Percentiles rank a stretch among this genome's conserved stretches.
Conservation (phyloP, 2,888 invertebrate genomes). For the Monochamus alternatus region DNA sequence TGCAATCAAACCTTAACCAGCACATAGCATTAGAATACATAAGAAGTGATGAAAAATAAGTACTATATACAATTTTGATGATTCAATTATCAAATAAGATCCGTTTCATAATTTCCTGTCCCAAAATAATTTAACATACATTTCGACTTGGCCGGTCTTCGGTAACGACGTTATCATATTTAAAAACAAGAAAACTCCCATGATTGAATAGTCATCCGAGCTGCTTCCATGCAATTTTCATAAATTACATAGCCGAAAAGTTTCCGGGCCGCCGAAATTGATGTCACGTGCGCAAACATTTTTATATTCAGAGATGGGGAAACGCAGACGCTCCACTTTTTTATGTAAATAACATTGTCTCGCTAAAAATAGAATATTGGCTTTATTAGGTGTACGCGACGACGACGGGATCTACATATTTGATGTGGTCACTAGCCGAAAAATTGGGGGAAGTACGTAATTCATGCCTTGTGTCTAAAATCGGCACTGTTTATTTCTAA, state of each 20-base stretch:
- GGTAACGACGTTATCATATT: neutral
- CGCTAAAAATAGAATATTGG: conserved; percentile 24
- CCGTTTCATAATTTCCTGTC: too few relatives aligned
- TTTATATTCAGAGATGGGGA: conserved; percentile 24
- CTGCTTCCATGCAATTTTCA: conserved; percentile 14
- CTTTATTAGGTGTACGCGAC: conserved; percentile 22
- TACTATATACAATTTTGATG: too few relatives aligned
- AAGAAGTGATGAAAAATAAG: too few relatives aligned
- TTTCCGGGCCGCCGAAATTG: conserved; percentile 11
- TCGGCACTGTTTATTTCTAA: neutral
- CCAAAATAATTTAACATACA: neutral
- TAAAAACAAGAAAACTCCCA: neutral
- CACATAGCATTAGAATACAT: too few relatives aligned
- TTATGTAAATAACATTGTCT: conserved; percentile 32
- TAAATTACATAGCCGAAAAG: conserved; percentile 24
- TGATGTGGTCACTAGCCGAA: neutral
- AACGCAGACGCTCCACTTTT: conserved; percentile 34
- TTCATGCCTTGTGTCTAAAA: neutral
- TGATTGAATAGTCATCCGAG: neutral
- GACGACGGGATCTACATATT: neutral
- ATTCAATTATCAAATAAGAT: too few relatives aligned
- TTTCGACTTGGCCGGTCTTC: neutral
- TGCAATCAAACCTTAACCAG: too few relatives aligned
- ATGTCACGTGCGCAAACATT: conserved; percentile 17
- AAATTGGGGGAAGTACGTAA: neutral